Evolutionary conservation across 2,797 vertebrate genomes (phyloP).

Genomic region (Vireo griseus): DNA sequence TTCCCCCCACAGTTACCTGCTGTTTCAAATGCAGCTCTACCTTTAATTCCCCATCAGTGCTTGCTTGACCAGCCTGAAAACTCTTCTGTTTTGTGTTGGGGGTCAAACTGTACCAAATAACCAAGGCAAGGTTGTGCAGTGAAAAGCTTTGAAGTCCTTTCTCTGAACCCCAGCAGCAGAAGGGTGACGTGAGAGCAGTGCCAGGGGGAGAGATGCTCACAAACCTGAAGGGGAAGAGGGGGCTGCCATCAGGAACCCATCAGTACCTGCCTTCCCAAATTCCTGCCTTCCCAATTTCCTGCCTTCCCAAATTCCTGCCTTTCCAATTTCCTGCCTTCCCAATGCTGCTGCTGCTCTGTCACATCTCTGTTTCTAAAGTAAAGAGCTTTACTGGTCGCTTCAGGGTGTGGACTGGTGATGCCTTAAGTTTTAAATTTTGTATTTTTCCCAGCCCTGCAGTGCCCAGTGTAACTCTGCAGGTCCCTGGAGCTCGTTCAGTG

Average conservation of each 20-base stretch:
- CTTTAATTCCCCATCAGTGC: not conserved
- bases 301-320: not conserved
- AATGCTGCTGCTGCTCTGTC: not conserved
- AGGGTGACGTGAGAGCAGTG: fast-evolving
- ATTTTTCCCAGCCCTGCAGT: too few relatives aligned
- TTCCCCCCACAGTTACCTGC: not conserved
- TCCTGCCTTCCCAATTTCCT: not conserved
- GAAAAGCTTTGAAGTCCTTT: fast-evolving
- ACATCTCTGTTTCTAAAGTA: not conserved
- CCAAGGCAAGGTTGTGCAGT: not conserved
- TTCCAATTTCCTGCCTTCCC: not conserved
- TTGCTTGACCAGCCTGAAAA: not conserved
- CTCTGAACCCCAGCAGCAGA: not conserved
- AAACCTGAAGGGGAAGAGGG: fast-evolving
- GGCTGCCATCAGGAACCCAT: not conserved
- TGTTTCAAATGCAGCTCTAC: not conserved
- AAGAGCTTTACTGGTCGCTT: not conserved
- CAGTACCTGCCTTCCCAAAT: not conserved
- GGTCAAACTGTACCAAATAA: not conserved
- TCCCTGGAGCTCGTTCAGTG: too few relatives aligned
- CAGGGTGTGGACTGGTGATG: fast-evolving
- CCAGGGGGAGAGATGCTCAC: not conserved
- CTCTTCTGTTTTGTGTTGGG: not conserved
- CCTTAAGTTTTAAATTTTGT: too few relatives aligned
- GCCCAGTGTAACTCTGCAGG: too few relatives aligned